Evolutionary conservation across 2,888 invertebrate species (phyloP), one percentile per base, ranked within the genome.

Genomic region (Maniola hyperantus): DNA sequence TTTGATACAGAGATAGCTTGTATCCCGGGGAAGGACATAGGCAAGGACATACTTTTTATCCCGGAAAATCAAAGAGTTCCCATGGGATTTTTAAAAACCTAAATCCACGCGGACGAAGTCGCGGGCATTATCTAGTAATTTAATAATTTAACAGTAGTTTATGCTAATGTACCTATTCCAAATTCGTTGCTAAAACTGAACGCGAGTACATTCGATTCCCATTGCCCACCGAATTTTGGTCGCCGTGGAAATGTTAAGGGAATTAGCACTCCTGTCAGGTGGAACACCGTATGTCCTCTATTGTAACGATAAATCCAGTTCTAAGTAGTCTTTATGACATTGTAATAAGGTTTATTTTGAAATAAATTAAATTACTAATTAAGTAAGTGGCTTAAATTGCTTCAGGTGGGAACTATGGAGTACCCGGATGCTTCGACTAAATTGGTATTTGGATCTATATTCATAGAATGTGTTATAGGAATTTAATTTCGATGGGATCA

Each of bases 301-400:
- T 55, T 26, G 50, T 51, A 18, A 26, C 48, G 4, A 18, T 18
- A 18, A 48, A 36, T 11, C 18, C 18, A 39, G 10, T 10, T 20
- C 10, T 10, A 18, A 1, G 18, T n/a, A n/a, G 13, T 2, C 57
- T 20, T 57, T 57, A 39, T 42, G 6, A n/a, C 13, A 13, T 20
- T 20, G 57, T 7, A 26, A 20, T 57, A 57, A 39, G 57, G 57
- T 42, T 39, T 57, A 57, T 57, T 57, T 57, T 42, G 11, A 57
- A 13, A 42, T 39, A 42, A 20, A 42, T 57, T 42, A 42, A 57
- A 39, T 57, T 57, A 57, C 57, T 57, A 57, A 57, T 57, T 57
- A 55, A 39, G 55, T 18, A 20, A 55, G 55, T 55, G 11, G 36
- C 18, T 20, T 10, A 13, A 55, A 39, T 55, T 39, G 55, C 55